Percentiles rank a stretch among this genome's conserved stretches.
Evolutionary conservation across 2,888 invertebrate species (phyloP).

Genomic region (Pachydiplax longipennis): DNA sequence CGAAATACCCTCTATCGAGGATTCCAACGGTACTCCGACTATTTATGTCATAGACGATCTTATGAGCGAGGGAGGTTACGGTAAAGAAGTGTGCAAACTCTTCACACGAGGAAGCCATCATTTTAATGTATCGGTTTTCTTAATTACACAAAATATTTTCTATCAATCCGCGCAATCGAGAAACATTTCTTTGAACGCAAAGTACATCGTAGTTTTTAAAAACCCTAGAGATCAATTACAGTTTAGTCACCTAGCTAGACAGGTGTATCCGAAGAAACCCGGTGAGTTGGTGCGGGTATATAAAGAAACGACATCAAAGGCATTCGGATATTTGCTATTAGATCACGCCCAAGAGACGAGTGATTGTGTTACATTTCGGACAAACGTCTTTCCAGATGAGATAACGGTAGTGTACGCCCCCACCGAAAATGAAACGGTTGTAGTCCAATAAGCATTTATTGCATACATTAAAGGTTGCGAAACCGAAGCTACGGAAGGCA

Average conservation of each 20-base stretch:
- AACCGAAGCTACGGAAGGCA: not conserved
- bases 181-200: not conserved
- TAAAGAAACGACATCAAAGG: not conserved
- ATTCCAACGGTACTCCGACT: not conserved
- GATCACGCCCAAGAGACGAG: not conserved
- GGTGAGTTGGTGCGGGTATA: not conserved
- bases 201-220: not conserved
- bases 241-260: not conserved
- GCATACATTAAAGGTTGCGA: not conserved
- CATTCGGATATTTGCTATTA: not conserved
- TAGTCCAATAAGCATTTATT: not conserved
- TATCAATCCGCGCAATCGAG: not conserved
- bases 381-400: not conserved
- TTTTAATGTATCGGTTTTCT: not conserved
- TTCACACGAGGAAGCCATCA: too few species aligned
- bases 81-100: not conserved
- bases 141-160: not conserved
- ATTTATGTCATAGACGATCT: not conserved
- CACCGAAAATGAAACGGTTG: not conserved
- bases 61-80: not conserved
- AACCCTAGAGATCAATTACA: not conserved
- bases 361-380: not conserved
- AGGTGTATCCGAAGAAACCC: not conserved
- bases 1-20: not conserved
- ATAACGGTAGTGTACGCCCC: not conserved